Conservation (phyloP, 2,113 vertebrate species). For the Gymnogyps californianus region DNA sequence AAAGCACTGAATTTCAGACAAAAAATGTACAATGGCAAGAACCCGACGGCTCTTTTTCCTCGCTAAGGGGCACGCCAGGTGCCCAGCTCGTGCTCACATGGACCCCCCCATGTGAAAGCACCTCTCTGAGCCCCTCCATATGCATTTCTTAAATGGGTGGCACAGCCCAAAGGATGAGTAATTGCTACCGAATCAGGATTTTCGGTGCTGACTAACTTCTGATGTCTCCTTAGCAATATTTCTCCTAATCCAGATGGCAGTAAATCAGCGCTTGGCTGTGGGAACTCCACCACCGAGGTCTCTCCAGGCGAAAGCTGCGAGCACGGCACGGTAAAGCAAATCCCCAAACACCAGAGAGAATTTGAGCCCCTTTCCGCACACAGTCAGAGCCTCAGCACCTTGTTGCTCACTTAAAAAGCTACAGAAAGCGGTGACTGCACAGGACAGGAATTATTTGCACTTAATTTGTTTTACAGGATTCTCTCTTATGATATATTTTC, state of each 20-base stretch:
- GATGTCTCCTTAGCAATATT: slow-evolving; percentile 7
- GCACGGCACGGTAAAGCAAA: not conserved
- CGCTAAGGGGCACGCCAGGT: accelerated
- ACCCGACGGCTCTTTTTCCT: not conserved
- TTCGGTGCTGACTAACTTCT: slow-evolving; percentile 3
- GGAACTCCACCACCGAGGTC: not conserved
- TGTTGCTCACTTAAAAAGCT: not conserved
- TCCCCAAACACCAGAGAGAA: not conserved
- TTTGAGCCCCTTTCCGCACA: accelerated
- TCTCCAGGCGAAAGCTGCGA: not conserved
- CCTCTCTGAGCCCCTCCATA: not conserved
- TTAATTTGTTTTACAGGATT: not conserved
- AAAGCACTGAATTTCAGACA: not conserved
- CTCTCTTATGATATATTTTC: not conserved
- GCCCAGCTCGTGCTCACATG: not conserved
- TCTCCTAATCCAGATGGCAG: not conserved
- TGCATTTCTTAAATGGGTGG: not conserved
- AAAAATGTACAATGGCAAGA: not conserved
- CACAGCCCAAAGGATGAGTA: slow-evolving; percentile 7
- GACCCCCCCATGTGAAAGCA: not conserved
- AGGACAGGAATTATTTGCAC: not conserved
- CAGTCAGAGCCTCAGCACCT: not conserved
- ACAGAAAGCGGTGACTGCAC: not conserved
- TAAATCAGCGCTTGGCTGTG: not conserved
- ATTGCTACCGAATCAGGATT: not conserved